Evolutionary conservation across 2,113 vertebrate species (phyloP), one percentile per base, ranked within the genome.

Genomic region (Protomyctophum bolini): DNA sequence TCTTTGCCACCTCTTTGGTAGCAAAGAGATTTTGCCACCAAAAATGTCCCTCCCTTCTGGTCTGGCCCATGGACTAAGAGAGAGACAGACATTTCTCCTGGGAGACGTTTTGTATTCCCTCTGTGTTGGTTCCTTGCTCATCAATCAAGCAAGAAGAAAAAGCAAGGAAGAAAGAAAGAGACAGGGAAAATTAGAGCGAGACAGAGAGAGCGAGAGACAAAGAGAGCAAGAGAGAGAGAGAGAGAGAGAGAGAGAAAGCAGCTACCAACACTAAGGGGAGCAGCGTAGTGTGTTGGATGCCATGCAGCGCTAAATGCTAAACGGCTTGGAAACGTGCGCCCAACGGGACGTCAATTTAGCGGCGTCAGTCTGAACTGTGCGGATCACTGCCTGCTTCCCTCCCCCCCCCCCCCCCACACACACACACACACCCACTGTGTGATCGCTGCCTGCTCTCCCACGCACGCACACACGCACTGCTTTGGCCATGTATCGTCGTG

Each of bases 311-410:
- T 68, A 72, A 79, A 62, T 51, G 71, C 68, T 81, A 3, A 73
- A 79, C 70, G 63, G 61, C 85, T 77, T 83, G 50, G 8, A 75
- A 33, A 63, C 58, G 60, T 49, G 46, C 7, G 46, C 52, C 71
- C 57, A 47, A 48, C 2, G 10, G 77, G 80, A 72, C 77, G 80
- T 78, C 66, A 75, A 77, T 86, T 82, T 66, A 79, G 74, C 58
- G 63, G 48, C 68, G 54, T 73, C 63, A 52, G 2, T 29, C 72
- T 59, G 70, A 78, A 71, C 74, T 73, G 45, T 59, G 70, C 73
- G 52, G 66, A n/a, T 45, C 6, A 70, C 63, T 51, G 7, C 9
- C 65, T 60, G 77, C 77, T 71, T n/a, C n/a, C n/a, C n/a, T n/a
- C n/a, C n/a, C n/a, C n/a, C n/a, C n/a, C n/a, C n/a, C n/a, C n/a